Base-by-base conservation (phyloP, 2,888 invertebrate species). In the Syrphus vitripennis region DNA sequence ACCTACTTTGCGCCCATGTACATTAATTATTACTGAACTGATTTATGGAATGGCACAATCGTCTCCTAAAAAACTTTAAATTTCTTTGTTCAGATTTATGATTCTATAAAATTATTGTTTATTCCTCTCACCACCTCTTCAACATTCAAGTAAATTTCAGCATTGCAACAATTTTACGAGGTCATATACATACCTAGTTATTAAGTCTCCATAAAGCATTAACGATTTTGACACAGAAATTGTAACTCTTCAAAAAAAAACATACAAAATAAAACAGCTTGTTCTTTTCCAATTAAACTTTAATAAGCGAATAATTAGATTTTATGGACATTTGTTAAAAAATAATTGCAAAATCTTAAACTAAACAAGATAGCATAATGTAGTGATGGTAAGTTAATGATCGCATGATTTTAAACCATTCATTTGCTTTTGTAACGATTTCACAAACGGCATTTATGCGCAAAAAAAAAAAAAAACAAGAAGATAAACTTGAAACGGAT, bases 391-490 rank as follows among this genome's bases (percentile, higher is more conserved):
- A 48, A 53, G 53, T 67, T 76, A 45, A 53, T 37, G 45, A 80
- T 84, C 61, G 80, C 81, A 76, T 84, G 76, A 77, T 71, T 61
- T 53, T 45, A 14, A 57, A 24, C 65, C 75, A 83, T 37, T 40
- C 55, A 34, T 26, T 42, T 65, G n/a, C 21, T 42, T 37, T 61
- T 34, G 50, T 34, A 76, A 45, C 16, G 37, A 42, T 65, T 50
- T 76, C 76, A 59, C 31, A 29, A 40, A 45, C 26, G 31, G 63
- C 61, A 83, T 55, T 69, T 29, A 50, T 45, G 50, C 57, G 45
- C 34, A 21, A 9, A 1, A 3, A 65, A 19, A 5, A n/a, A n/a
- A 31, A 21, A 3, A 40, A 7, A n/a, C n/a, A 6, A 9, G 37
- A 45, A 55, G 3, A 74, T 40, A 53, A 71, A n/a, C n/a, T n/a